Evolutionary conservation across 1,140 invertebrate genomes (phyloP), one percentile per base, ranked within the genome.

Genomic region (Hylyphantes graminicola): DNA sequence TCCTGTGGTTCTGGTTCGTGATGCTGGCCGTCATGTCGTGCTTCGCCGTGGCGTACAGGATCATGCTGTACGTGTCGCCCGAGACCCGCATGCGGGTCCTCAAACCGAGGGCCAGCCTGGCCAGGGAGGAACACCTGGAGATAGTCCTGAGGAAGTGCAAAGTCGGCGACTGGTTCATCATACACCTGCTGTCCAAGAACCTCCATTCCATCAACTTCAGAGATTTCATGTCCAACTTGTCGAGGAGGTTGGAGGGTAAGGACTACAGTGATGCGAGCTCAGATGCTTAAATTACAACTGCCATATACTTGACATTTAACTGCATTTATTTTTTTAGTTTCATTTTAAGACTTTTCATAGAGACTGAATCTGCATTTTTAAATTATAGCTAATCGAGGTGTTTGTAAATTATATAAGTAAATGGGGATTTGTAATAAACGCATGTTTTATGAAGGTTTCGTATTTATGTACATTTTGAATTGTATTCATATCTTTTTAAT

Each of bases 91-190:
- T 75, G 7, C 12, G 65, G 1, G 64, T 70, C 11, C 77, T 86
- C 0, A 86, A 86, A n/a, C 82, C 85, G 4, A 75, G 86, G 59
- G 86, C 73, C 6, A 70, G 79, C 10, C 65, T 87, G 0, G 80
- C 84, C 12, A 76, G 85, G 15, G 72, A 74, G n/a, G 80, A 87
- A 15, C 57, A 75, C 48, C 11, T 87, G 10, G 78, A 83, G n/a
- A 65, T 82, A 8, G 83, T 87, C 4, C 21, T 86, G 6, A 78
- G 59, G 1, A 75, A 73, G n/a, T 84, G 81, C 63, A 78, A 96
- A 93, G 93, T 96, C 85, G 95, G 95, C 51, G 95, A 96, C 88
- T 96, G 96, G 90, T 91, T 97, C 67, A 90, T 97, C 70, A 89
- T 96, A 55, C 94, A 96, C 88, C 89, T 96, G 64, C 89, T 96